Evolutionary conservation across 2,797 vertebrate species (phyloP).

Genomic region (Pangasius larnaudii): DNA sequence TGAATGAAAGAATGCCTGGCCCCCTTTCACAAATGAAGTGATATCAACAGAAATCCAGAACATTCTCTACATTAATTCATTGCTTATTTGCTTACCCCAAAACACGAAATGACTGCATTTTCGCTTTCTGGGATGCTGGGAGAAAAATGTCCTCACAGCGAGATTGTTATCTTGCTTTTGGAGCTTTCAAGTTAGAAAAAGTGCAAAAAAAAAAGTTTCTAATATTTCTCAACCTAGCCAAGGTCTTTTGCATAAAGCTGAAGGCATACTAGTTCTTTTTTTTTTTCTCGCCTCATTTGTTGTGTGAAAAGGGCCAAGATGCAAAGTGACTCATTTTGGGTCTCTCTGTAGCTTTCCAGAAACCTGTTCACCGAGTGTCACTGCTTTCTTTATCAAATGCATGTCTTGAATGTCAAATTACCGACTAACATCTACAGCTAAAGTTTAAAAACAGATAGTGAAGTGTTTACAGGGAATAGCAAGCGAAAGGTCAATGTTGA

Average conservation of each 20-base stretch:
- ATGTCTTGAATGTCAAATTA: conserved; percentile 20
- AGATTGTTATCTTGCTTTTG: conserved; percentile 36
- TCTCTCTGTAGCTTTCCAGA: conserved; percentile 23
- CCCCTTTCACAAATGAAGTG: background rate
- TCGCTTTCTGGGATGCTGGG: background rate
- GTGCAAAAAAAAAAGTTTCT: background rate
- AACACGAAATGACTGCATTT: conserved; percentile 21
- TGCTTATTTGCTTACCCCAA: conserved; percentile 20
- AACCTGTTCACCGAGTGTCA: conserved; percentile 52
- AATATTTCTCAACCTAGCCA: conserved; percentile 17
- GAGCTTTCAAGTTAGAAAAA: conserved; percentile 15
- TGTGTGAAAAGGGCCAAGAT: conserved; percentile 46
- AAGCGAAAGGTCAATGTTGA: background rate
- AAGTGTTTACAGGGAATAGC: conserved; percentile 17
- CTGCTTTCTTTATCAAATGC: conserved; percentile 57
- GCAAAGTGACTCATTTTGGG: conserved; percentile 50
- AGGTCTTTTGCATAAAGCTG: conserved; percentile 57
- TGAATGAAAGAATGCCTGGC: background rate
- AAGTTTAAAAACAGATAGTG: background rate
- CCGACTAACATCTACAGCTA: background rate
- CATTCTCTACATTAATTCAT: background rate
- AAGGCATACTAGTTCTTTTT: conserved; percentile 11
- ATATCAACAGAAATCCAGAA: conserved; percentile 12
- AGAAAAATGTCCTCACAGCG: background rate
- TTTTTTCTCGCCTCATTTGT: background rate